Evolutionary conservation across 2,797 vertebrate species (phyloP), one percentile per base, ranked within the genome.

Genomic region (Enteromius mattozi): DNA sequence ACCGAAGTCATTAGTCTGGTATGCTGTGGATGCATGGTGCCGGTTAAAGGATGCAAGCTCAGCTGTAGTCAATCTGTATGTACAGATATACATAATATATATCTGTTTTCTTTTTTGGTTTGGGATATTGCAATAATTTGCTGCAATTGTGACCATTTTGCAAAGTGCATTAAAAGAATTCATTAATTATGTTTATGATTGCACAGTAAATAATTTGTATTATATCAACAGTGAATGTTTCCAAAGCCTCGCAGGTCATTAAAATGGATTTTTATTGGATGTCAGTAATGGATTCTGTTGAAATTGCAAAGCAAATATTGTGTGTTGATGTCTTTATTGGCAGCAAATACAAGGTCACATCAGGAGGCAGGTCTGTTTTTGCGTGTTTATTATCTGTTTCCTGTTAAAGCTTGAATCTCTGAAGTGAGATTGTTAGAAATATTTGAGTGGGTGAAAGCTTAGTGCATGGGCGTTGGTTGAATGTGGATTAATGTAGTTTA

Each of bases 21-120:
- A 47, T 83, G 33, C 75, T 63, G 71, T 84, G 85, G 45, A 81
- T 78, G 72, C 16, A 24, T 49, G 65, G 37, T 69, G 21, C 35
- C 35, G 14, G 19, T 75, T 81, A 35, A 19, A 65, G 54, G 37
- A 68, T 54, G 85, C 19, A 56, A 69, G 40, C 40, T 61, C 76
- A 78, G 66, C 47, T 81, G 33, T 75, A 80, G 35, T 24, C 51
- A 78, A 17, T 66, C 30, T 66, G 63, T 35, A 33, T 35, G 17
- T 33, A 66, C 63, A 61, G 56, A 61, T 61, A 61, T 27, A 13
- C n/a, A 27, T 61, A 54, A 54, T 54, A 8, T 21, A 68, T 54
- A 78, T 24, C 13, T 8, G 71, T 49, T 74, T 51, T 66, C 3
- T 24, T 33, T 35, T 63, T 47, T 13, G 9, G 12, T 24, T 30